phyloP scores from a whole-genome alignment of 2,797 vertebrate species.

The Percopsis omiscomaycus region DNA sequence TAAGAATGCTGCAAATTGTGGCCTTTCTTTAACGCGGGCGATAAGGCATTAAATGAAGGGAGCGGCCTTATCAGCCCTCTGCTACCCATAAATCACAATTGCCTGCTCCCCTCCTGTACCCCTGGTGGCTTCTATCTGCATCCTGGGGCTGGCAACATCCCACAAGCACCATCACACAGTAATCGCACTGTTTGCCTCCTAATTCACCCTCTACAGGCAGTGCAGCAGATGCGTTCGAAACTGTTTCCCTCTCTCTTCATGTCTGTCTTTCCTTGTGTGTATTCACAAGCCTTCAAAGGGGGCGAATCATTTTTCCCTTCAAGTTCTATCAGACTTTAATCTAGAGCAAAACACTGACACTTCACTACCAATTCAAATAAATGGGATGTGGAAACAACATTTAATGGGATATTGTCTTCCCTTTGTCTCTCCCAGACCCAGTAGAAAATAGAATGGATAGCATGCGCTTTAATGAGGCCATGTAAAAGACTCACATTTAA shows the following conservation, averaged over 20 bases:
- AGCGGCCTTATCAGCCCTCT: conserved; percentile 82
- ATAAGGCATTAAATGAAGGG: conserved; percentile 87
- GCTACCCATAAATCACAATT: conserved; percentile 87
- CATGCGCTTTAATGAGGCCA: conserved; percentile 77
- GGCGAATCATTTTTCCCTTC: conserved; percentile 67
- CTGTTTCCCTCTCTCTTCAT: conserved; percentile 37
- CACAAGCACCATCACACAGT: conserved; percentile 53
- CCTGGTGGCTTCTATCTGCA: conserved; percentile 83
- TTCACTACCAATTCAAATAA: conserved; percentile 70
- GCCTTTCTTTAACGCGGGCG: conserved; percentile 83
- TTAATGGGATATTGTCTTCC: conserved; percentile 80
- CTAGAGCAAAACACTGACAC: conserved; percentile 75
- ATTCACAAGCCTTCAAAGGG: conserved; percentile 72
- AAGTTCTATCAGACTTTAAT: conserved; percentile 79
- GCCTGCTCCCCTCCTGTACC: conserved; percentile 77
- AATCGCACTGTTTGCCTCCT: conserved; percentile 69
- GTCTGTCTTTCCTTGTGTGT: conserved; percentile 53
- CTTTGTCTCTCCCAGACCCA: conserved; percentile 77
- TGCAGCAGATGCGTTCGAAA: conserved; percentile 49
- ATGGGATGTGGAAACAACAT: conserved; percentile 70
- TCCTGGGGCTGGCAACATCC: conserved; percentile 76
- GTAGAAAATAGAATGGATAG: conserved; percentile 77
- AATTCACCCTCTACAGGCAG: conserved; percentile 65
- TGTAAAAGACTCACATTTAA: conserved; percentile 76
- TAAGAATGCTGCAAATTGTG: conserved; percentile 87